Evolutionary conservation across 2,797 vertebrate genomes (phyloP).

Genomic region (Notamacropus eugenii): DNA sequence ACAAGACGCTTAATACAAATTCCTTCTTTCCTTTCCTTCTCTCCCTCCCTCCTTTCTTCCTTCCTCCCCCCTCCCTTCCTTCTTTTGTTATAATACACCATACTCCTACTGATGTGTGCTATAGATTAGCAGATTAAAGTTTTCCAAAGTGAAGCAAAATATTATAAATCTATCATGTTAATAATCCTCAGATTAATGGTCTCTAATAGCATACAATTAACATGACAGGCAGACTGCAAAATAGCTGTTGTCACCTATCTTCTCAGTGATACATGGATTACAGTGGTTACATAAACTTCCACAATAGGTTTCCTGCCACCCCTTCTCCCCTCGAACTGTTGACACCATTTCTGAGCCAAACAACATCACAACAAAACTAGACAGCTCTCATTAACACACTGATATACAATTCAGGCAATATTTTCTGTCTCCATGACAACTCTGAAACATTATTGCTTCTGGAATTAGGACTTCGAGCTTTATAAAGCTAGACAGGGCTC

Average conservation of each 20-base stretch:
- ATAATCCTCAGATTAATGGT: conserved; percentile 81
- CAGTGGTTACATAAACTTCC: not conserved
- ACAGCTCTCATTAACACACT: fast-evolving
- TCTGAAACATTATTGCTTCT: not conserved
- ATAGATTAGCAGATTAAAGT: conserved; percentile 57
- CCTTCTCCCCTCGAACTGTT: not conserved
- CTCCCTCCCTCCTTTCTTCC: too few species aligned
- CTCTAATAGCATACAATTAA: conserved; percentile 82
- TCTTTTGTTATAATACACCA: not conserved
- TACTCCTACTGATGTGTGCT: not conserved
- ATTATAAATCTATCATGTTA: conserved; percentile 74
- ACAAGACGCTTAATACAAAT: not conserved
- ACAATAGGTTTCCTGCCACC: not conserved
- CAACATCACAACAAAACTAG: not conserved
- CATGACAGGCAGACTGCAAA: conserved; percentile 77
- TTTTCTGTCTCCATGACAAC: not conserved
- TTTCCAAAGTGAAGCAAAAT: conserved; percentile 69
- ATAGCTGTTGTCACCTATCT: conserved; percentile 60
- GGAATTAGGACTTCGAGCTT: too few species aligned
- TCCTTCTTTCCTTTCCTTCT: not conserved
- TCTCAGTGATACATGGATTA: conserved; percentile 55
- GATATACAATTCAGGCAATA: not conserved
- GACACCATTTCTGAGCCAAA: not conserved
- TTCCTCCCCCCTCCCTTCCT: not conserved
- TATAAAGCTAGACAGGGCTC: not conserved